phyloP scores from a whole-genome alignment of 2,113 vertebrate genomes.

The Hassar affinis region DNA sequence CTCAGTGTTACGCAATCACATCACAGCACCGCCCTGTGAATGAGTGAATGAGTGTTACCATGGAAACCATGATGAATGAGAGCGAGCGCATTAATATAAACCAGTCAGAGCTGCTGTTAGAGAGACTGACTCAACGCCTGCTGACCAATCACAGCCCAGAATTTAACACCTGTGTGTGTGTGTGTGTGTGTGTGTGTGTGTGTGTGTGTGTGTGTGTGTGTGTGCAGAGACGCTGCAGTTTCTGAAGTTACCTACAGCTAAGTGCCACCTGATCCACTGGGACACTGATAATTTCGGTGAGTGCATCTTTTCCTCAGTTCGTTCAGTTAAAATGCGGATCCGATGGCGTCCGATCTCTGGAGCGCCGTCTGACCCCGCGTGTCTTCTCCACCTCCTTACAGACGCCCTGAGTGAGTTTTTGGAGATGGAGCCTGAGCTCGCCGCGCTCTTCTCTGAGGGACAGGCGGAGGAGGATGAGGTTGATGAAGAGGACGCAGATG shows the following conservation, averaged over 20 bases:
- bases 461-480: slow-evolving; percentile 61
- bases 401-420: slow-evolving; percentile 86
- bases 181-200: slow-evolving; percentile 41
- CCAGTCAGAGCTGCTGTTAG: neutral
- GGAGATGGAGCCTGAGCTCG: slow-evolving; percentile 74
- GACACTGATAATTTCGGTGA: slow-evolving; percentile 96
- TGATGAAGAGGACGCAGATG: slow-evolving; percentile 62
- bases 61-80: neutral
- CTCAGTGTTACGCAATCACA: too few species aligned
- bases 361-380: neutral
- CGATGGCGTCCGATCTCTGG: neutral
- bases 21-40: neutral
- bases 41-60: neutral
- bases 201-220: slow-evolving; percentile 48
- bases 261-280: slow-evolving; percentile 89
- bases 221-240: slow-evolving; percentile 76
- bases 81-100: neutral
- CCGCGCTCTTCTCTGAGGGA: slow-evolving; percentile 47
- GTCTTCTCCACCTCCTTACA: slow-evolving; percentile 52
- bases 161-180: neutral
- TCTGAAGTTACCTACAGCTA: slow-evolving; percentile 81
- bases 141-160: neutral
- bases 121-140: neutral
- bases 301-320: slow-evolving; percentile 33
- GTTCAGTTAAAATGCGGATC: neutral